Evolutionary conservation across 2,888 invertebrate species (phyloP).

Genomic region (Pollenia angustigena): DNA sequence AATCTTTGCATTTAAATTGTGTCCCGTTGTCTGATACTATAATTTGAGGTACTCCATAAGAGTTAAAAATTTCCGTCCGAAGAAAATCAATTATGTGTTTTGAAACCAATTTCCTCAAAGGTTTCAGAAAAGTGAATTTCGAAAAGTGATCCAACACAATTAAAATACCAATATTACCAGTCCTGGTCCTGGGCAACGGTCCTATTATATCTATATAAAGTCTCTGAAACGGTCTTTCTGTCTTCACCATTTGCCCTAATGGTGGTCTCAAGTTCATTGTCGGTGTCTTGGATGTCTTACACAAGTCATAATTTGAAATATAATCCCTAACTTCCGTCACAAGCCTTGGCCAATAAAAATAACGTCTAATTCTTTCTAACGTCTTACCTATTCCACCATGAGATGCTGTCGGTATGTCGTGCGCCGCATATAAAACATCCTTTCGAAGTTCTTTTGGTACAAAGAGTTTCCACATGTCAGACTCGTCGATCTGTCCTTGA

Average conservation of each 20-base stretch:
- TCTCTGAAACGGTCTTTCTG: no score
- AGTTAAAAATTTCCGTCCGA: not conserved
- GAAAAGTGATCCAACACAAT: not conserved
- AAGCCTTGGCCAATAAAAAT: not conserved
- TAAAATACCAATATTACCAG: no score
- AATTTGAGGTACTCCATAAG: no score
- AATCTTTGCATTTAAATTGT: constrained; percentile 58
- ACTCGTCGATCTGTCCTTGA: no score
- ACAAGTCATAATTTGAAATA: no score
- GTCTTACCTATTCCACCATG: constrained; percentile 17
- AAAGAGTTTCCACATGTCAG: no score
- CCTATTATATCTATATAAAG: no score
- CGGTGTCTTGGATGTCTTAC: no score
- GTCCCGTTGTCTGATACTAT: constrained; percentile 44
- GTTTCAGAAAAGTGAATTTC: not conserved
- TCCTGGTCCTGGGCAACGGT: no score
- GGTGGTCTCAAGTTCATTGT: no score
- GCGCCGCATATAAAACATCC: not conserved
- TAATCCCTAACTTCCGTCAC: no score
- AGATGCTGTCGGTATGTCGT: constrained; percentile 2
- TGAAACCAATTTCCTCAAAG: constrained; percentile 47
- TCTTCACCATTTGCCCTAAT: no score
- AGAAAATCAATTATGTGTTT: not conserved
- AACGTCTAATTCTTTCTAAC: not conserved
- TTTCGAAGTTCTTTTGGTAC: not conserved